Conservation (phyloP, 2,113 vertebrate species). For the Rhombomys opimus region DNA sequence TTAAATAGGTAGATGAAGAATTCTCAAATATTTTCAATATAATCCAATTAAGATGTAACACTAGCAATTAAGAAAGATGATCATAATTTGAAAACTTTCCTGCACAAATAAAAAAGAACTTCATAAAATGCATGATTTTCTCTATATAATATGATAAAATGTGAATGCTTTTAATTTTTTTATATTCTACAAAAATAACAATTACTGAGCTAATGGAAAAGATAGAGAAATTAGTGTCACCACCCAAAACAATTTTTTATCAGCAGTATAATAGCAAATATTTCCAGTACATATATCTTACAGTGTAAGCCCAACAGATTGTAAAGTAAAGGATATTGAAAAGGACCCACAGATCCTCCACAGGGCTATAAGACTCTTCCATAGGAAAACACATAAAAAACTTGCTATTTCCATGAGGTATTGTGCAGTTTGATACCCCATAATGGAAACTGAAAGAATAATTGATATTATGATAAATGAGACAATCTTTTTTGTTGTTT, state of each 20-base stretch:
- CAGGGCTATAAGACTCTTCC: fast-evolving
- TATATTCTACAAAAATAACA: constrained; percentile 19
- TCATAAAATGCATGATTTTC: constrained; percentile 38
- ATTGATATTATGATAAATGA: neutral
- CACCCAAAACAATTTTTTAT: neutral
- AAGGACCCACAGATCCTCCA: neutral
- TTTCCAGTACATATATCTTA: neutral
- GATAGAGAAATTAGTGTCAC: neutral
- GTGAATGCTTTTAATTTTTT: constrained; percentile 11
- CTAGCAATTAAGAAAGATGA: constrained; percentile 65
- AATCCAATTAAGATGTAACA: constrained; percentile 67
- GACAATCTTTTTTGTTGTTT: neutral
- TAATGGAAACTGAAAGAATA: neutral
- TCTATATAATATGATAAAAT: neutral
- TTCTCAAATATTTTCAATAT: constrained; percentile 66
- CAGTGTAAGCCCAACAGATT: neutral
- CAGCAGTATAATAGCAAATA: neutral
- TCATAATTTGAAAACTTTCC: constrained; percentile 63
- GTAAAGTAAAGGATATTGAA: neutral
- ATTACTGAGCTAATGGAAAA: neutral
- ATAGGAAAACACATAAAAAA: neutral
- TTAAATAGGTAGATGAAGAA: constrained; percentile 61
- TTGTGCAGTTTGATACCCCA: neutral
- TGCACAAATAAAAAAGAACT: constrained; percentile 53
- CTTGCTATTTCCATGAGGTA: neutral